Conservation (phyloP, 2,888 invertebrate genomes). For the Tenthredo mesomela region DNA sequence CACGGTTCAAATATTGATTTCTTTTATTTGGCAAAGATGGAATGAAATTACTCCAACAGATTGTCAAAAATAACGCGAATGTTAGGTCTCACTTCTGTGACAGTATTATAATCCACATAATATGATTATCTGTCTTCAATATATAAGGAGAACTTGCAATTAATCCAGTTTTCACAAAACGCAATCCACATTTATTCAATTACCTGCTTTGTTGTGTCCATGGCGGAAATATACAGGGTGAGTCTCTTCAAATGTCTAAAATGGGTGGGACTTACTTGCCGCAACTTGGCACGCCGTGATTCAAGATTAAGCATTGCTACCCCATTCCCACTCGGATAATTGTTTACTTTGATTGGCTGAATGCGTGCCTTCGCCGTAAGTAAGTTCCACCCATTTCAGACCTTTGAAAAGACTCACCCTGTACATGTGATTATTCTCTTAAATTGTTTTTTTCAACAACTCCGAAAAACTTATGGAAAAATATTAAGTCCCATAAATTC, state of each 20-base stretch:
- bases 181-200: neutral
- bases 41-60: neutral
- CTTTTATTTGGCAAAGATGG: neutral
- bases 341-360: too few relatives aligned
- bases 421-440: neutral
- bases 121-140: neutral
- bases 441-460: neutral
- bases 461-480: neutral
- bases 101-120: neutral
- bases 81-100: neutral
- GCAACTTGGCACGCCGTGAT: too few relatives aligned
- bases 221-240: neutral
- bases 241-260: too few relatives aligned
- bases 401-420: too few relatives aligned
- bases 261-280: too few relatives aligned
- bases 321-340: too few relatives aligned
- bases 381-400: too few relatives aligned
- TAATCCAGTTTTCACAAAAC: neutral
- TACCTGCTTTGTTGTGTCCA: neutral
- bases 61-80: conserved; percentile 28
- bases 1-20: conserved; percentile 12
- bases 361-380: too few relatives aligned
- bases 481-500: neutral
- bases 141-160: neutral
- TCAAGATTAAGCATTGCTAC: too few relatives aligned